Evolutionary conservation across 2,113 vertebrate genomes (phyloP).

Genomic region (Amphiprion percula): DNA sequence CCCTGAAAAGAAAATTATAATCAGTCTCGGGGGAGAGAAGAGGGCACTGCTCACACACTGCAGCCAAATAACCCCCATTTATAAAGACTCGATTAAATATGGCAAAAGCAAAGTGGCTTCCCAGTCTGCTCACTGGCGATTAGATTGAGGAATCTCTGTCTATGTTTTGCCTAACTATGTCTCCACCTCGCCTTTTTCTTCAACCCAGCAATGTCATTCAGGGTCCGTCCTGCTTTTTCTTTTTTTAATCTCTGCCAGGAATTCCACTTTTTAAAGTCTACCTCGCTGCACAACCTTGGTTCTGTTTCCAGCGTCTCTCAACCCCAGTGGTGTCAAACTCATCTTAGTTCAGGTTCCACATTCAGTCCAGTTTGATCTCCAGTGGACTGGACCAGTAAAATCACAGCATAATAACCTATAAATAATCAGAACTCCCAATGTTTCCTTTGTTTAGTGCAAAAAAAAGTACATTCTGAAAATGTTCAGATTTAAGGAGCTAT

Average conservation of each 20-base stretch:
- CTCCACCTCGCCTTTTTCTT: background rate
- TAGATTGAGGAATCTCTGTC: slow-evolving; percentile 39
- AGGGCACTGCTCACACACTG: slow-evolving; percentile 35
- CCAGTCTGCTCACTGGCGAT: slow-evolving; percentile 41
- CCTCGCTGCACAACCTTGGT: background rate
- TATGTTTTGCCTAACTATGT: slow-evolving; percentile 5
- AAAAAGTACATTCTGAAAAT: too few species aligned
- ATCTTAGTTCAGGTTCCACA: too few species aligned
- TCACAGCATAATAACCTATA: too few species aligned
- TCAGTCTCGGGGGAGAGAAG: slow-evolving; percentile 57
- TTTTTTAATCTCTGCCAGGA: slow-evolving; percentile 14
- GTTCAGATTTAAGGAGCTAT: too few species aligned
- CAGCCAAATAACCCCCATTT: slow-evolving; percentile 63
- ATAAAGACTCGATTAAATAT: slow-evolving; percentile 65
- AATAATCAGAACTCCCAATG: too few species aligned
- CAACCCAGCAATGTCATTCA: background rate
- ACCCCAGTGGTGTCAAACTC: too few species aligned
- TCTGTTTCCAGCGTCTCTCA: background rate
- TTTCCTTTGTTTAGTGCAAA: too few species aligned
- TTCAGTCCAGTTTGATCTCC: too few species aligned
- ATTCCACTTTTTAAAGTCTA: background rate
- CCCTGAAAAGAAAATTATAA: slow-evolving; percentile 66
- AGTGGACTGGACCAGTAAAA: too few species aligned
- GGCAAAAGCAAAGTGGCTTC: slow-evolving; percentile 51
- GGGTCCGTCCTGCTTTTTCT: background rate